Evolutionary conservation across 1,140 invertebrate species (phyloP).

Genomic region (Wasmannia auropunctata): DNA sequence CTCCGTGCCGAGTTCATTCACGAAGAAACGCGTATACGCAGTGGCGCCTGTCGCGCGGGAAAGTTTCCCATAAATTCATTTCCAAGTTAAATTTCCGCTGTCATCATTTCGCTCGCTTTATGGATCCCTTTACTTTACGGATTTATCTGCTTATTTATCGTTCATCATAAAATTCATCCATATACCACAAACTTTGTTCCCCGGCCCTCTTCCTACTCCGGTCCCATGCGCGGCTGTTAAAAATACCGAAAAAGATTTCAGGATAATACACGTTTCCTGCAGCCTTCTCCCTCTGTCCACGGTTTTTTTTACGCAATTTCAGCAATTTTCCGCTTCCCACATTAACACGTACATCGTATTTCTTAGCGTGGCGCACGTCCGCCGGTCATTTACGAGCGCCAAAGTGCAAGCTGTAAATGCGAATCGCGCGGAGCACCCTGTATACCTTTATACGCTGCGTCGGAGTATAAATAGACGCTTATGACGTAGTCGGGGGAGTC

Average conservation of each 20-base stretch:
- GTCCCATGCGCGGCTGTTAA: neutral
- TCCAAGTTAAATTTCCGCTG: neutral
- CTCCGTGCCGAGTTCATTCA: conserved; percentile 37
- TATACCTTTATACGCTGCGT: conserved; percentile 34
- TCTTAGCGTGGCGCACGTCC: neutral
- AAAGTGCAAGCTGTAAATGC: conserved; percentile 1
- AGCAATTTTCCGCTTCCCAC: neutral
- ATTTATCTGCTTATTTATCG: neutral
- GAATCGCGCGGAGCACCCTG: conserved; percentile 20
- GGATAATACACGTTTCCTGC: neutral
- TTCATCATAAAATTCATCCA: neutral
- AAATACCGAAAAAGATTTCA: neutral
- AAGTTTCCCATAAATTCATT: neutral
- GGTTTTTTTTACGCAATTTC: neutral
- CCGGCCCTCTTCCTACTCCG: neutral
- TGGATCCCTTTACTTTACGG: neutral
- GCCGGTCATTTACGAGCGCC: neutral
- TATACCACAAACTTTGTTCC: neutral
- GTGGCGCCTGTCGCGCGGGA: neutral
- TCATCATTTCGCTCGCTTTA: neutral
- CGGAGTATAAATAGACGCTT: conserved; percentile 60
- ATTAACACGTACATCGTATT: neutral
- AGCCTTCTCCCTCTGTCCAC: neutral
- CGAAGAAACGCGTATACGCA: conserved; percentile 1
- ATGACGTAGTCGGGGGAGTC: conserved; percentile 54